Conservation (phyloP, 2,113 vertebrate species). For the Petrocephalus microphthalmus region DNA sequence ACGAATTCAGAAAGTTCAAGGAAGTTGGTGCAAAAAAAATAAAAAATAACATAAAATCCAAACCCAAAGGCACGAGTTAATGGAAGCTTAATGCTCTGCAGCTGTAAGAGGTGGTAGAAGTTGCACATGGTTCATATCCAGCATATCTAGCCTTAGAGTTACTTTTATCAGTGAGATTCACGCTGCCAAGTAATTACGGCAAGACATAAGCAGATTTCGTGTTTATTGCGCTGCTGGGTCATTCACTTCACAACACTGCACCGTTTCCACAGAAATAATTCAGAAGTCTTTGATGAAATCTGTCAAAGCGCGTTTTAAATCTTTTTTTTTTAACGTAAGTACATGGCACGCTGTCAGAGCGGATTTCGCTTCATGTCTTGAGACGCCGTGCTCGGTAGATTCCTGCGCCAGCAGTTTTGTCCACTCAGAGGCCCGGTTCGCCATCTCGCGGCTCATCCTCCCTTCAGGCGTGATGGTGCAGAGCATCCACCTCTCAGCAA, state of each 20-base stretch:
- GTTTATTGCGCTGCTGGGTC: neutral
- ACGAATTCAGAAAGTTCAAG: slow-evolving; percentile 1
- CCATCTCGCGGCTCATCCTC: neutral
- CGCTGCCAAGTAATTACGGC: neutral
- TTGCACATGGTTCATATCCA: neutral
- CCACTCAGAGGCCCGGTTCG: neutral
- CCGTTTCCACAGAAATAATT: neutral
- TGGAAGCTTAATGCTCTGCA: neutral
- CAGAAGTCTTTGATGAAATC: neutral
- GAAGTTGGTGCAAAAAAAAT: neutral
- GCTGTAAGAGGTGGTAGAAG: neutral
- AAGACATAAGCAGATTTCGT: neutral
- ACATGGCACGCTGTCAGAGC: neutral
- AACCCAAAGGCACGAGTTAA: neutral
- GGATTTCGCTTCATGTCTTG: neutral
- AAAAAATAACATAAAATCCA: neutral
- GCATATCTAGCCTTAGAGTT: too few relatives aligned
- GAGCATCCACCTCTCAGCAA: neutral
- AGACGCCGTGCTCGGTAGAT: neutral
- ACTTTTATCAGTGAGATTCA: neutral
- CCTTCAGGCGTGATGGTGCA: neutral
- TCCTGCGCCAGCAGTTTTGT: neutral
- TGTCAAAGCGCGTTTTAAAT: neutral
- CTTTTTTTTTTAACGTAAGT: neutral
- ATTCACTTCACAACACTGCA: neutral